These are phyloP conservation scores for Rhagonycha lutea DNA, from an alignment of 2,888 invertebrate genomes.

Conservation along the genomic window DNA sequence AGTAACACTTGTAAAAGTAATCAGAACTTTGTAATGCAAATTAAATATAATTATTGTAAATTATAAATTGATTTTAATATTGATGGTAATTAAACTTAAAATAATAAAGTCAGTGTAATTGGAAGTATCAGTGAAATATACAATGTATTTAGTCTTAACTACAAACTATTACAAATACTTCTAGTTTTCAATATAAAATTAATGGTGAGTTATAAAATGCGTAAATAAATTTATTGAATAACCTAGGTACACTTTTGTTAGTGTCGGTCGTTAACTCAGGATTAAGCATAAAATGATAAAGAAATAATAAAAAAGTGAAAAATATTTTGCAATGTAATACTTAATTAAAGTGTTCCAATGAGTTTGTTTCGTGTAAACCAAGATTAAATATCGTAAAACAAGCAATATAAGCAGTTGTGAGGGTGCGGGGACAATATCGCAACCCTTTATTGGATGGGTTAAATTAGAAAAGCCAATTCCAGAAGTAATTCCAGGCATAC, in stretches of 20 bases:
- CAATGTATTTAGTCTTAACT: too few species aligned
- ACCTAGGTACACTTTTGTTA: neutral
- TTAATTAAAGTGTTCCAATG: conserved; percentile 49
- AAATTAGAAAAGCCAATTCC: conserved; percentile 54
- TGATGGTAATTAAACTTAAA: too few species aligned
- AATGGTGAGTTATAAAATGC: neutral
- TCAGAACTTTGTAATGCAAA: too few species aligned
- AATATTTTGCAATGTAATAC: conserved; percentile 33
- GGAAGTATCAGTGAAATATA: too few species aligned
- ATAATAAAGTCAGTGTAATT: too few species aligned
- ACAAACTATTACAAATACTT: too few species aligned
- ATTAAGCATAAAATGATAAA: neutral
- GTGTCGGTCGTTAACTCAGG: too few species aligned
- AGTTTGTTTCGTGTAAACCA: conserved; percentile 45
- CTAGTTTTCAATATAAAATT: neutral
- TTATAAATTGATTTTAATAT: too few species aligned
- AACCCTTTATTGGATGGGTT: conserved; percentile 52
- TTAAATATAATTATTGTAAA: too few species aligned
- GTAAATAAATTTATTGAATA: neutral
- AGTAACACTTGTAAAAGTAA: too few species aligned
- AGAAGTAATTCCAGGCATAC: conserved; percentile 47
- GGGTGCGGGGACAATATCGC: conserved; percentile 47
- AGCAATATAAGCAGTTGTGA: conserved; percentile 47
- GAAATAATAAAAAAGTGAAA: neutral
- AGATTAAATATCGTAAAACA: conserved; percentile 51